These are phyloP conservation scores for Hetaerina titia DNA, from an alignment of 2,888 invertebrate species.

Conservation along the genomic window DNA sequence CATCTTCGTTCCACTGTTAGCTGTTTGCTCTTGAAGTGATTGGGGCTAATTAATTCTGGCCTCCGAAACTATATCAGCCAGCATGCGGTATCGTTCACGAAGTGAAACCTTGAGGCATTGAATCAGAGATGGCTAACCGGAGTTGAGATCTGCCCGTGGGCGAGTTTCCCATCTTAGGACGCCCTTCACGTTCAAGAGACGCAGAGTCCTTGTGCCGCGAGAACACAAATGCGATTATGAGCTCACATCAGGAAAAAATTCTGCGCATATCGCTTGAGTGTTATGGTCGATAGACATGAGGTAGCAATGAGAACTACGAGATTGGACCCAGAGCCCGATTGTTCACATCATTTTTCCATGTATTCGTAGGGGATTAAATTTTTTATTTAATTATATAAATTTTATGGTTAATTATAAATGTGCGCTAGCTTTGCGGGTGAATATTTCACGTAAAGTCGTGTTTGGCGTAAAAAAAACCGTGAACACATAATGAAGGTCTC, in stretches of 20 bases:
- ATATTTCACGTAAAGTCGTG: too few relatives aligned
- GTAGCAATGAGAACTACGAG: too few relatives aligned
- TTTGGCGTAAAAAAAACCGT: too few relatives aligned
- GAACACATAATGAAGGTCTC: too few relatives aligned
- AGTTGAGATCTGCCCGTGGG: background rate
- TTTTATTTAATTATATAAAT: too few relatives aligned
- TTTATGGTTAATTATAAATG: too few relatives aligned
- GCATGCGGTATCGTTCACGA: background rate
- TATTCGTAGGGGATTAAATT: too few relatives aligned
- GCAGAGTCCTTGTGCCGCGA: background rate
- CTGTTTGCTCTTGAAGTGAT: background rate
- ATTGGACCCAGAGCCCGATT: too few relatives aligned
- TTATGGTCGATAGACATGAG: background rate
- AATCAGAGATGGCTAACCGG: too few relatives aligned
- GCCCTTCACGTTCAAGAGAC: background rate
- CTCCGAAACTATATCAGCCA: background rate
- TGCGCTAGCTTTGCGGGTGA: too few relatives aligned
- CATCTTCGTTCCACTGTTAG: background rate
- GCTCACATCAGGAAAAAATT: background rate
- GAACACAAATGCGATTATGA: background rate
- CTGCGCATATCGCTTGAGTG: background rate
- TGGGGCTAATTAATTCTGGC: background rate
- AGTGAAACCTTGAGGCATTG: background rate
- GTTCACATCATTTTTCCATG: too few relatives aligned
- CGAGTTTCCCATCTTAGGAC: background rate